Base-by-base conservation (phyloP, 2,888 invertebrate species). In the Parasteatoda lunata region DNA sequence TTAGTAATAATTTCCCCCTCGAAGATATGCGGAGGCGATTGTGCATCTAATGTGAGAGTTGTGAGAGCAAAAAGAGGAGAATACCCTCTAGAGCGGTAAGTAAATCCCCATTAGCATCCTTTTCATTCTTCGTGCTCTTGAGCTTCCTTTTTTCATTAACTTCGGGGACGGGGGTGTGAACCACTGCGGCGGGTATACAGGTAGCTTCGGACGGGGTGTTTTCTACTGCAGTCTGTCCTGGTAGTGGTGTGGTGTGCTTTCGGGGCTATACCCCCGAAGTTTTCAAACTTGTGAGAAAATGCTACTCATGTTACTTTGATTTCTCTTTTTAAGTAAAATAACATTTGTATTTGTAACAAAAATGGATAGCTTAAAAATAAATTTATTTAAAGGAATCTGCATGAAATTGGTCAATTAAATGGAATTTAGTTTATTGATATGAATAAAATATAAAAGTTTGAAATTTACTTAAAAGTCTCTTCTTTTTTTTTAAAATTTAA, bases 111-210 rank as follows among this genome's bases (percentile, higher is more conserved):
- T 11, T n/a, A n/a, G 52, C 52, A 72, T 72, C 64, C 51, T 68
- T 49, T 77, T 66, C 52, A 1, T 9, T 68, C 13, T 45, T n/a
- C 4, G 54, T 64, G 6, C 11, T 75, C n/a, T 75, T 59, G 59
- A 59, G 59, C 59, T 59, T 59, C 59, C n/a, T 64, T 75, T 54
- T 15, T 8, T 45, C 9, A 13, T 30, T 30, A 45, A 5, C 15
- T 47, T 51, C 15, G 68, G 30, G 30, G 66, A 11, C 47, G 72
- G 71, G 51, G 2, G 72, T 30, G 52, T 52, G 45, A 54, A 79
- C 70, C 54, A 76, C 81, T 81, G 81, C 81, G 54, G 75, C 13
- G 71, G 64, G 64, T 65, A 65, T 48, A 79, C 79, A 79, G 79
- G 71, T 71, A 79, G 71, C 70, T 64, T 59, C 59, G n/a, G 59